Evolutionary conservation across 2,113 vertebrate species (phyloP).

Genomic region (Ornithorhynchus anatinus): DNA sequence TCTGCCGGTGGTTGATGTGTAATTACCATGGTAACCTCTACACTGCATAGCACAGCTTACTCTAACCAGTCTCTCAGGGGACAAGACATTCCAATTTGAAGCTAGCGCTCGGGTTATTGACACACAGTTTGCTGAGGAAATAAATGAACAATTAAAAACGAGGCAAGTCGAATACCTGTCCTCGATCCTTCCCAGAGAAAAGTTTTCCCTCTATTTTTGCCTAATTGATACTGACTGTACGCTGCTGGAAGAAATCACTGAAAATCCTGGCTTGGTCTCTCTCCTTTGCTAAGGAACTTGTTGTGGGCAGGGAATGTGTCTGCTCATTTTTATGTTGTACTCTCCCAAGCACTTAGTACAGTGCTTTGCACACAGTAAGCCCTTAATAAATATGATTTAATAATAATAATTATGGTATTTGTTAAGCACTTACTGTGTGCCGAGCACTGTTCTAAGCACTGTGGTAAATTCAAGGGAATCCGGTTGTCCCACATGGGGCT

Average conservation of each 20-base stretch:
- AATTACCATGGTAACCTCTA: slow-evolving; percentile 46
- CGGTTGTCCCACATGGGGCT: too few relatives aligned
- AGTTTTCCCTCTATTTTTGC: slow-evolving; percentile 31
- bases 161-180: slow-evolving; percentile 35
- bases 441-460: too few relatives aligned
- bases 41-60: neutral
- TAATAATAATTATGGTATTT: too few relatives aligned
- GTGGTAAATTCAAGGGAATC: too few relatives aligned
- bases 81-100: neutral
- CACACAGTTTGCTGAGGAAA: slow-evolving; percentile 39
- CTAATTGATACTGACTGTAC: slow-evolving; percentile 32
- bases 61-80: neutral
- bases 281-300: slow-evolving; percentile 1
- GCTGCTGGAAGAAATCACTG: slow-evolving; percentile 36
- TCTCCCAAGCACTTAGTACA: too few relatives aligned
- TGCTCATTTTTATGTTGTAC: too few relatives aligned
- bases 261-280: slow-evolving; percentile 11
- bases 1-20: neutral
- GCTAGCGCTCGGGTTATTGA: slow-evolving; percentile 19
- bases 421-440: too few relatives aligned
- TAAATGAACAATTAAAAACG: slow-evolving; percentile 56
- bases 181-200: neutral
- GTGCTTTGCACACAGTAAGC: too few relatives aligned
- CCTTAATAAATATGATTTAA: too few relatives aligned
- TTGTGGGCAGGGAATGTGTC: too few relatives aligned